These are phyloP conservation scores for Barnardius zonarius DNA, from an alignment of 2,113 vertebrate species.

Conservation along the genomic window DNA sequence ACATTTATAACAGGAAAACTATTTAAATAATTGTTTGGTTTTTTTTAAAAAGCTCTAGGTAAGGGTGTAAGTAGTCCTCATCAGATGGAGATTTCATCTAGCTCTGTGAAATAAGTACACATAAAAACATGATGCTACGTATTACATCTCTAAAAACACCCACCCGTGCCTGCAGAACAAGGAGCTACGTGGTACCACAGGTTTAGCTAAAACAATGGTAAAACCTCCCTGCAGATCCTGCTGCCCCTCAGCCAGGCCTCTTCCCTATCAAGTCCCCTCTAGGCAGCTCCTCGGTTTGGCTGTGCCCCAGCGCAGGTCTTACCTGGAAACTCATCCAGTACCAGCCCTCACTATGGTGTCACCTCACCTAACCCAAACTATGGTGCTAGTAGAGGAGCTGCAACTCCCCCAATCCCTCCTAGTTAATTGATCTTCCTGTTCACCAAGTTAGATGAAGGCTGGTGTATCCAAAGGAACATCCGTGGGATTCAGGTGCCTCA, in stretches of 20 bases:
- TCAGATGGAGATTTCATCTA: not conserved
- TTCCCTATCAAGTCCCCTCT: not conserved
- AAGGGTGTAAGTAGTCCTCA: not conserved
- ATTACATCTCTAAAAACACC: not conserved
- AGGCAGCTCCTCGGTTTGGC: not conserved
- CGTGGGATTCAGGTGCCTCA: not conserved
- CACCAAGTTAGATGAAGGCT: not conserved
- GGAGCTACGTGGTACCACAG: not conserved
- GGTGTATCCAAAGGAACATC: not conserved
- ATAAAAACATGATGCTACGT: not conserved
- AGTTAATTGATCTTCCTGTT: not conserved
- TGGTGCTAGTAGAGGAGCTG: not conserved
- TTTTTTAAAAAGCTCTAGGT: not conserved
- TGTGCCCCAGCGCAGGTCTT: not conserved
- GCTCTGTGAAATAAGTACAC: not conserved
- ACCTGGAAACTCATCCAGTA: not conserved
- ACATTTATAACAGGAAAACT: not conserved
- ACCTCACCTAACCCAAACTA: not conserved
- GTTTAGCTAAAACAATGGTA: not conserved
- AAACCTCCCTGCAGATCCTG: not conserved
- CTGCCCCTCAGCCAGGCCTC: not conserved
- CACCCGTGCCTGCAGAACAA: not conserved
- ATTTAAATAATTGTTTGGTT: too few relatives aligned
- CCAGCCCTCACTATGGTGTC: not conserved
- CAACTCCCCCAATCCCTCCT: not conserved